Percentiles rank a stretch among this genome's conserved stretches.
Conservation (phyloP, 2,888 invertebrate genomes). For the Cotesia congregata region DNA sequence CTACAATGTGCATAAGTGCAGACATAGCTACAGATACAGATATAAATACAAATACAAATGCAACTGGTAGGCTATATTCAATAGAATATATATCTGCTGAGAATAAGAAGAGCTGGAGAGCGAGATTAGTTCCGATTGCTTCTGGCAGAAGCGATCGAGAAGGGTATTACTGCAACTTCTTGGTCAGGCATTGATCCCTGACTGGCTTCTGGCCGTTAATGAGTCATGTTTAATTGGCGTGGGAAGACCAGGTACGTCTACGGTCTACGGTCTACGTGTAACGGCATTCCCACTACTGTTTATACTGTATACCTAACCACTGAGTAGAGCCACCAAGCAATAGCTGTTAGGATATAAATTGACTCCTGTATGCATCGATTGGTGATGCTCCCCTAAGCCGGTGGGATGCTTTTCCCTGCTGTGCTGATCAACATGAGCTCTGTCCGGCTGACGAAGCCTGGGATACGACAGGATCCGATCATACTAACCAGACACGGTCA, state of each 20-base stretch:
- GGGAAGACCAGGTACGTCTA: constrained; percentile 63
- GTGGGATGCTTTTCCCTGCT: background rate
- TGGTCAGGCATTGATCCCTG: constrained; percentile 63
- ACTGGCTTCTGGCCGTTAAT: constrained; percentile 66
- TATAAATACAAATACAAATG: no score
- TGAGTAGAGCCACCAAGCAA: constrained; percentile 39
- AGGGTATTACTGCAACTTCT: constrained; percentile 50
- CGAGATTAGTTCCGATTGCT: constrained; percentile 67
- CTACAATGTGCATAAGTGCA: background rate
- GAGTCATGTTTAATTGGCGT: constrained; percentile 71
- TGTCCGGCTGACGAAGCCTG: constrained; percentile 14
- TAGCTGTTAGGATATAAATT: constrained; percentile 8
- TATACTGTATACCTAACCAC: constrained; percentile 51
- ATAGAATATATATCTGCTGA: constrained; percentile 20
- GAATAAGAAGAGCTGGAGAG: constrained; percentile 44
- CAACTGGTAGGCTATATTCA: no score
- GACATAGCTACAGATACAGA: no score
- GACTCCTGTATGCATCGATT: constrained; percentile 34
- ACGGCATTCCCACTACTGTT: constrained; percentile 58
- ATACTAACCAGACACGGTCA: constrained; percentile 47
- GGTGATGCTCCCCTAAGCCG: constrained; percentile 29
- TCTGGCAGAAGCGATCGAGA: constrained; percentile 47
- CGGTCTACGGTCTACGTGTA: constrained; percentile 57
- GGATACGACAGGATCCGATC: constrained; percentile 43
- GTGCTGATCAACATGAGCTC: background rate